These are phyloP conservation scores for Drosophila paracracens DNA, from an alignment of 2,888 invertebrate genomes.

Conservation along the genomic window DNA sequence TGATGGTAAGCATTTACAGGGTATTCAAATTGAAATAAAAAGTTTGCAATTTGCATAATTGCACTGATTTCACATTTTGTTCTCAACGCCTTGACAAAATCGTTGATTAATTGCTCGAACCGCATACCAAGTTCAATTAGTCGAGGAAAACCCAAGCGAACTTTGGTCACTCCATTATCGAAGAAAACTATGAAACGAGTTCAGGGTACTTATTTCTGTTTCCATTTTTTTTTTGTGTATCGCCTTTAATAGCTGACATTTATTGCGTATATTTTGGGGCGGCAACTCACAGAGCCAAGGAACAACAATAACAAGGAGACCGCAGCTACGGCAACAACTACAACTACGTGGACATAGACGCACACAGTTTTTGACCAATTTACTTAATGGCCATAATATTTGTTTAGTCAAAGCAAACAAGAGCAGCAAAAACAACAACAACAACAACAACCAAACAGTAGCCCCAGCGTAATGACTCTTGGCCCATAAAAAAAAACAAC, in stretches of 20 bases:
- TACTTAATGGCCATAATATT: slow-evolving; percentile 79
- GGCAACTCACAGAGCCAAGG: slow-evolving; percentile 22
- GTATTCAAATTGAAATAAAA: slow-evolving; percentile 30
- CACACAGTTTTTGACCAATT: slow-evolving; percentile 69
- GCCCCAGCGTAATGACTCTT: slow-evolving; percentile 64
- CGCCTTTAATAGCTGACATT: slow-evolving; percentile 62
- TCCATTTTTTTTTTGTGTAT: slow-evolving; percentile 42
- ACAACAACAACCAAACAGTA: slow-evolving; percentile 35
- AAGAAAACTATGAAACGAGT: slow-evolving; percentile 51
- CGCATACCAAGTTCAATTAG: slow-evolving; percentile 65
- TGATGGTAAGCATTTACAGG: neutral
- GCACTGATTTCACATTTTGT: slow-evolving; percentile 63
- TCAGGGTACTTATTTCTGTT: slow-evolving; percentile 11
- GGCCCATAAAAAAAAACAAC: slow-evolving; percentile 60
- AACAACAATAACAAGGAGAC: slow-evolving; percentile 47
- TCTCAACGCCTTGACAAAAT: slow-evolving; percentile 55
- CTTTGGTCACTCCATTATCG: slow-evolving; percentile 43
- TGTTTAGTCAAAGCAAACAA: slow-evolving; percentile 77
- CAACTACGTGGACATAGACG: slow-evolving; percentile 6
- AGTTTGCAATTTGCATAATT: slow-evolving; percentile 71
- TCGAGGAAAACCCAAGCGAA: slow-evolving; percentile 15
- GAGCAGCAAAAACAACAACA: slow-evolving; percentile 52
- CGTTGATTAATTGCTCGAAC: slow-evolving; percentile 72
- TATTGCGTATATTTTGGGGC: slow-evolving; percentile 55
- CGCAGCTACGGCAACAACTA: slow-evolving; percentile 20